These are phyloP conservation scores for Rhaphigaster nebulosa DNA, from an alignment of 2,888 invertebrate genomes.

Conservation along the genomic window DNA sequence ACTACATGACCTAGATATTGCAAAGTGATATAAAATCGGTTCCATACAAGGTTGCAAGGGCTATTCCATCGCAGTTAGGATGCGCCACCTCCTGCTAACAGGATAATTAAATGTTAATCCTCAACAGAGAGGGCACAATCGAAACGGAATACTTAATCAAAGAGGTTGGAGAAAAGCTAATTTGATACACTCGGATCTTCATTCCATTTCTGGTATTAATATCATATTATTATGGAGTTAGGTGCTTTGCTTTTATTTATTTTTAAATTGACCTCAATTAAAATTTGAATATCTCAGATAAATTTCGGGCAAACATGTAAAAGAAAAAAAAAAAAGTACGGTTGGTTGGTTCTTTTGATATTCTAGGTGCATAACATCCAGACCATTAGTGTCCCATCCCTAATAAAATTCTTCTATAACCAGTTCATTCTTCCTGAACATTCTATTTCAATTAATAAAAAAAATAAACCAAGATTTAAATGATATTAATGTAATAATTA, in stretches of 20 bases:
- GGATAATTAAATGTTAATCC: constrained; percentile 37
- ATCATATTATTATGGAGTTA: background rate
- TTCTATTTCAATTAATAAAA: too few relatives aligned
- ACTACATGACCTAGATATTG: constrained; percentile 4
- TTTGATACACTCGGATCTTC: background rate
- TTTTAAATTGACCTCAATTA: too few relatives aligned
- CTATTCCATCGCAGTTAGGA: background rate
- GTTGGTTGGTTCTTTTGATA: too few relatives aligned
- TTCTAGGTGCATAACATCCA: too few relatives aligned
- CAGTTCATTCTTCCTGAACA: too few relatives aligned
- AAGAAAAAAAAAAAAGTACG: background rate
- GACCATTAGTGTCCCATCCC: too few relatives aligned
- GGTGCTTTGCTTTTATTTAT: too few relatives aligned
- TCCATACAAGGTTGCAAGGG: background rate
- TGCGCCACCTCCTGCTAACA: background rate
- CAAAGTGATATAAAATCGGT: background rate
- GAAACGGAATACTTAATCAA: constrained; percentile 5
- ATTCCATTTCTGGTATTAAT: background rate
- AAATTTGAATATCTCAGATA: too few relatives aligned
- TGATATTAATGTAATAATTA: too few relatives aligned
- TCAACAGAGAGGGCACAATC: background rate
- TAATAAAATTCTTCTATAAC: too few relatives aligned
- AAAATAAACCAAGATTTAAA: too few relatives aligned
- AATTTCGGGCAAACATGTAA: too few relatives aligned
- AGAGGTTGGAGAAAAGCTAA: background rate